Base-by-base conservation (phyloP, 92 coral and sea anemone genomes). In the Desmophyllum pertusum region DNA sequence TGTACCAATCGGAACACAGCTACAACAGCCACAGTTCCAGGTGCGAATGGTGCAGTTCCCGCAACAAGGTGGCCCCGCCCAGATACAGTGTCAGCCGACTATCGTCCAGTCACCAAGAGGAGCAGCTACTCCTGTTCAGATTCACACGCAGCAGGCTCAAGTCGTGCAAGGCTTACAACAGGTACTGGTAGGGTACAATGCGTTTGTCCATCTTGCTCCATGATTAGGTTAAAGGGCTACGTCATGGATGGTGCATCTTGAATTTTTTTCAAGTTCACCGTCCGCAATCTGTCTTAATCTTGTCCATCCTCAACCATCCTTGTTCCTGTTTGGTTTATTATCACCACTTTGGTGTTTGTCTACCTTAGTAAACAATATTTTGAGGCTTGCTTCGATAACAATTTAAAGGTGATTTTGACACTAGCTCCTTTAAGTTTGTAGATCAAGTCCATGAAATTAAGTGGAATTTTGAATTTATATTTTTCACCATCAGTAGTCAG, bases 41-140 rank as follows among this genome's bases (percentile, higher is more conserved):
- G 95, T 93, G 38, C 93, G 93, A 50, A 92, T 93, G 88, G 98
- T 93, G 46, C 95, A 93, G 79, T 91, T 93, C 65, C 89, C 95
- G 30, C 98, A 91, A 63, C 98, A 80, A 77, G 83, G 86, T n/a
- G 88, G 96, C 37, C 97, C 89, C 25, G 77, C 95, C 7, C 95
- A 86, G 83, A 83, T 86, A 40, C 92, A 92, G 62, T 81, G 86
- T 10, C 91, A 89, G 31, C 94, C 92, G 41, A 81, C 94, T 75
- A 83, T 88, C 8, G 94, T 91, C 13, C 97, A 88, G 80, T 63
- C 95, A 25, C 93, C 86, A 61, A 40, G 90, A 75, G 87, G 88
- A 8, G 79, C 89, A 8, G 79, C 89, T n/a, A 85, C 89, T 43
- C 85, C 97, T 8, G 87, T 91, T 36, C 94, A 93, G 78, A 87